Conservation (phyloP, 2,888 invertebrate species). For the Agrochola lychnidis region DNA sequence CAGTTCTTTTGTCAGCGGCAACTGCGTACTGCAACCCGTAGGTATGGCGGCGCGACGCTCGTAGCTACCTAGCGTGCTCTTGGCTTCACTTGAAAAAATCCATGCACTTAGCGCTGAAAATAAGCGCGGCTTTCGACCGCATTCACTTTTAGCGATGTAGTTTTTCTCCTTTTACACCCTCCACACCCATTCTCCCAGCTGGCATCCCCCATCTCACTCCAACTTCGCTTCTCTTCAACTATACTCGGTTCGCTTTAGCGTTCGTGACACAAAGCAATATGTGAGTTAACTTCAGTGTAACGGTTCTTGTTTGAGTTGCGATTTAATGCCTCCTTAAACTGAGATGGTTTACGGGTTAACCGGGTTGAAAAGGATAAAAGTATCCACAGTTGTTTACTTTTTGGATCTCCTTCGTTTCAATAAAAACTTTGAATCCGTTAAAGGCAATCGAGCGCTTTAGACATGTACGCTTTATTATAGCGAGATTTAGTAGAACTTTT, state of each 20-base stretch:
- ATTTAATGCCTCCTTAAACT: constrained; percentile 91
- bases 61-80: constrained; percentile 75
- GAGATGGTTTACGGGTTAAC: constrained; percentile 90
- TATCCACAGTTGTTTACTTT: constrained; percentile 87
- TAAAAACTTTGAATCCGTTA: constrained; percentile 86
- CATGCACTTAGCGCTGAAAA: constrained; percentile 90
- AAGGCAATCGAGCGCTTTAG: constrained; percentile 78
- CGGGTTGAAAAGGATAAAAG: constrained; percentile 88
- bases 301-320: constrained; percentile 91
- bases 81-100: constrained; percentile 89
- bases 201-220: constrained; percentile 84
- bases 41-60: constrained; percentile 48
- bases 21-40: constrained; percentile 40
- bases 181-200: constrained; percentile 86
- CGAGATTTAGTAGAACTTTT: constrained; percentile 68
- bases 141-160: constrained; percentile 91
- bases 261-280: constrained; percentile 91
- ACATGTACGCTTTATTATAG: constrained; percentile 73
- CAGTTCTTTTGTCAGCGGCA: constrained; percentile 59
- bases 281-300: constrained; percentile 90
- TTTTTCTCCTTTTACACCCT: constrained; percentile 90
- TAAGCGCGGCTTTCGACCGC: constrained; percentile 90
- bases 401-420: constrained; percentile 83
- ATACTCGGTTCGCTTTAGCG: constrained; percentile 86
- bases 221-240: constrained; percentile 80